These are phyloP conservation scores for Steatornis caripensis DNA, from an alignment of 2,113 vertebrate species.

Conservation along the genomic window DNA sequence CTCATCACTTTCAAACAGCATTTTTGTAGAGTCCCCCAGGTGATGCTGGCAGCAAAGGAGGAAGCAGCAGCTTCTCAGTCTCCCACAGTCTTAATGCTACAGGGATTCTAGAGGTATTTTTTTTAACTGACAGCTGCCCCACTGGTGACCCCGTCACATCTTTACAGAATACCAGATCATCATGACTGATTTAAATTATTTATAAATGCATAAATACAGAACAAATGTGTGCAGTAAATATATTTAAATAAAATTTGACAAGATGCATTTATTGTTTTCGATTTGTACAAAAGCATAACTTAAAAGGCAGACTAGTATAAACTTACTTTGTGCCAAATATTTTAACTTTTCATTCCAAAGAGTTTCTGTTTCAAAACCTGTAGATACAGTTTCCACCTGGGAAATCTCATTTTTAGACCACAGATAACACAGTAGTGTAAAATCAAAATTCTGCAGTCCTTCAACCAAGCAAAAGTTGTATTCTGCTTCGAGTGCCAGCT, in stretches of 20 bases:
- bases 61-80: background rate
- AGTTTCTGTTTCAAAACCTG: slow-evolving; percentile 42
- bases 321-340: slow-evolving; percentile 53
- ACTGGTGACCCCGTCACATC: background rate
- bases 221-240: slow-evolving; percentile 34
- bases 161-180: background rate
- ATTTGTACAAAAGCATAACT: slow-evolving; percentile 64
- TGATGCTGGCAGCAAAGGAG: background rate
- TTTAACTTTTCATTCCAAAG: slow-evolving; percentile 43
- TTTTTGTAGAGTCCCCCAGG: background rate
- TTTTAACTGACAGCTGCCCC: background rate
- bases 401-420: slow-evolving; percentile 45
- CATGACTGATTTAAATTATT: background rate
- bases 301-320: slow-evolving; percentile 59
- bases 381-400: slow-evolving; percentile 46
- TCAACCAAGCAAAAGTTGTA: background rate
- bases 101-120: background rate
- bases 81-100: background rate
- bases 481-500: slow-evolving; percentile 1
- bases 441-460: slow-evolving; percentile 17
- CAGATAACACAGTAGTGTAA: slow-evolving; percentile 24
- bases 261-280: slow-evolving; percentile 60
- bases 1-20: background rate
- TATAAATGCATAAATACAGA: slow-evolving; percentile 18
- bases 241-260: slow-evolving; percentile 53